Conservation (phyloP, 2,797 vertebrate species). For the Phalanger gymnotis region DNA sequence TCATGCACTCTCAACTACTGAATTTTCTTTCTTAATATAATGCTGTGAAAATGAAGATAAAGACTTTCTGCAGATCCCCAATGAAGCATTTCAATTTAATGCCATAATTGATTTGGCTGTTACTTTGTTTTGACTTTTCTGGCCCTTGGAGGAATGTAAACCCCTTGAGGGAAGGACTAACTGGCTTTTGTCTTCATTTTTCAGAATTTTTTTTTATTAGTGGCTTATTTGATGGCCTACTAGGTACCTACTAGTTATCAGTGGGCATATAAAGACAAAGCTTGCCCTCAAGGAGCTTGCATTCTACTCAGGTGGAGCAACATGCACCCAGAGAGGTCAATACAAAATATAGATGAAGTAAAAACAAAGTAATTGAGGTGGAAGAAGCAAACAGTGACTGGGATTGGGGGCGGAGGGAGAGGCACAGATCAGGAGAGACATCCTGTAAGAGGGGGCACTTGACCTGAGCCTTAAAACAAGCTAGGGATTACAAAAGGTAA, state of each 20-base stretch:
- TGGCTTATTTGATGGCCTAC: not conserved
- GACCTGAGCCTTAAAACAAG: not conserved
- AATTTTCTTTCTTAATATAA: slow-evolving; percentile 24
- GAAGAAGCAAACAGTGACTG: not conserved
- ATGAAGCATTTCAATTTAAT: slow-evolving; percentile 52
- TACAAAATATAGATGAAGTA: not conserved
- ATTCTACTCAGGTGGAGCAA: not conserved
- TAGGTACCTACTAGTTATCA: not conserved
- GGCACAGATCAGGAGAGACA: not conserved
- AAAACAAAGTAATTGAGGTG: not conserved
- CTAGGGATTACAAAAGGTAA: not conserved
- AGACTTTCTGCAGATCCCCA: not conserved
- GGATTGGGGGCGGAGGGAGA: not conserved
- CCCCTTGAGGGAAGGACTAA: not conserved
- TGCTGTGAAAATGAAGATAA: slow-evolving; percentile 28
- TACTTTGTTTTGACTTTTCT: not conserved
- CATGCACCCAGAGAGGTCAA: not conserved
- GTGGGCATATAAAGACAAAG: not conserved
- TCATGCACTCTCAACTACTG: slow-evolving; percentile 12
- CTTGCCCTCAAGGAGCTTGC: not conserved
- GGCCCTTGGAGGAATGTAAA: not conserved
- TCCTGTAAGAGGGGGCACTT: not conserved
- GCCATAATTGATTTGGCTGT: not conserved
- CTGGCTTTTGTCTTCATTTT: not conserved
- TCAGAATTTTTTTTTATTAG: not conserved